These are phyloP conservation scores for Drosophila vallismaia DNA, from an alignment of 2,888 invertebrate genomes.

Conservation along the genomic window DNA sequence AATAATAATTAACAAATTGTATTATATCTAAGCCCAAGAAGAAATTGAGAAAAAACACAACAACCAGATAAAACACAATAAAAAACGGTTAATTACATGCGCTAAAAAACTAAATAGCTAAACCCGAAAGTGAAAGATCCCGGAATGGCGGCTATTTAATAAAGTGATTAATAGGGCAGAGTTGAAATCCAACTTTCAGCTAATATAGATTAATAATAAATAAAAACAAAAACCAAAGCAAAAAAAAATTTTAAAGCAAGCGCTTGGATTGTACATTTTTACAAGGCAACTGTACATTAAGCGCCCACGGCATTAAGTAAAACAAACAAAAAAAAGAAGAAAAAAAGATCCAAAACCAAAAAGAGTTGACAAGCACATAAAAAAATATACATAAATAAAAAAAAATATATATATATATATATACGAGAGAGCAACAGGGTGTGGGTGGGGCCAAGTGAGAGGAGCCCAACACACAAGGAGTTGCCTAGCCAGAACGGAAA, in stretches of 20 bases:
- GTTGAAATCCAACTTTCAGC: conserved; percentile 69
- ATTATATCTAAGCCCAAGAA: conserved; percentile 71
- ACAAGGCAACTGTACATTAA: conserved; percentile 78
- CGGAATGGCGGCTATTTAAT: conserved; percentile 55
- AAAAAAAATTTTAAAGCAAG: conserved; percentile 72
- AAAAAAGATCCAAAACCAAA: conserved; percentile 46
- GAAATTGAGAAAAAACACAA: conserved; percentile 39
- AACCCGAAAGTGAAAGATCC: conserved; percentile 40
- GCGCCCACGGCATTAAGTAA: conserved; percentile 64
- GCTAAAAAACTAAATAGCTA: conserved; percentile 51
- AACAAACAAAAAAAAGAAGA: conserved; percentile 42
- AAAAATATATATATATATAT: conserved; percentile 36
- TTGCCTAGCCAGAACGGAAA: conserved; percentile 78
- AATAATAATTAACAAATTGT: conserved; percentile 65
- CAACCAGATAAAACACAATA: conserved; percentile 57
- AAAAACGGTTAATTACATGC: conserved; percentile 63
- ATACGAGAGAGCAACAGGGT: conserved; percentile 60
- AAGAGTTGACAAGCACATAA: conserved; percentile 50
- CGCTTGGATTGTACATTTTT: conserved; percentile 78
- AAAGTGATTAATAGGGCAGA: conserved; percentile 68
- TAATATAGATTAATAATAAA: conserved; percentile 64
- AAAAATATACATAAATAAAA: conserved; percentile 42
- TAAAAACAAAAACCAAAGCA: conserved; percentile 31
- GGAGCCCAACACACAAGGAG: conserved; percentile 46
- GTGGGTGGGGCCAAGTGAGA: conserved; percentile 14